Base-by-base conservation (phyloP, 2,888 invertebrate species). In the Tipula unca region DNA sequence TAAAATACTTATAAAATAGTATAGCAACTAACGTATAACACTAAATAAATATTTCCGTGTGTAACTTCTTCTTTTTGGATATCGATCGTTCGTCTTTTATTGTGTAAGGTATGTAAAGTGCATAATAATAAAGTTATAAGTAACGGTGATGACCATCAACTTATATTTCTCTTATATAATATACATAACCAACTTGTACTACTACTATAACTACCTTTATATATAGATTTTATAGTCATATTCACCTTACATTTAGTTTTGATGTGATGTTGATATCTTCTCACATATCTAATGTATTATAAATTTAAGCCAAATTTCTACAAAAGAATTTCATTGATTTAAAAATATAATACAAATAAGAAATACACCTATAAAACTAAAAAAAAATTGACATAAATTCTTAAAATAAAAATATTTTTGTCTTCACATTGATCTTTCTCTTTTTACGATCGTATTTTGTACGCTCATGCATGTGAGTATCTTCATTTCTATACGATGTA, bases 241-340 rank as follows among this genome's bases (percentile, higher is more conserved):
- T 10, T 39, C 39, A 10, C 39, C 2, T 25, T 69, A 69, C 69
- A 25, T 25, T 69, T 25, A 25, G 69, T 69, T 69, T 69, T 69
- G 69, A 48, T 17, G 48, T 48, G 17, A 17, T 48, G 5, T 54
- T 42, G 48, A 25, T 69, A 25, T 25, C 69, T 14, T 69, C 25
- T 25, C 69, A 69, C 13, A 6, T 69, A 69, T 25, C 69, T 20
- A 25, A 69, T 10, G 10, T 20, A 2, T 69, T 48, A 48, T n/a
- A 17, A n/a, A 69, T 69, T 69, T 69, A 83, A 83, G 35, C 83
- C 29, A 83, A 83, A 83, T 83, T 83, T 83, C 83, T 83, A 83
- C 83, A 32, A 32, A 83, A 83, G 83, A 83, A 83, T 83, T 83
- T 83, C 83, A 83, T 83, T 82, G 82, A 82, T 82, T 69, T 69